A percentile compares a stretch with the other conserved stretches of the same genome.
These are phyloP conservation scores for Anaspis maculata DNA, from an alignment of 2,888 invertebrate species.

Conservation along the genomic window DNA sequence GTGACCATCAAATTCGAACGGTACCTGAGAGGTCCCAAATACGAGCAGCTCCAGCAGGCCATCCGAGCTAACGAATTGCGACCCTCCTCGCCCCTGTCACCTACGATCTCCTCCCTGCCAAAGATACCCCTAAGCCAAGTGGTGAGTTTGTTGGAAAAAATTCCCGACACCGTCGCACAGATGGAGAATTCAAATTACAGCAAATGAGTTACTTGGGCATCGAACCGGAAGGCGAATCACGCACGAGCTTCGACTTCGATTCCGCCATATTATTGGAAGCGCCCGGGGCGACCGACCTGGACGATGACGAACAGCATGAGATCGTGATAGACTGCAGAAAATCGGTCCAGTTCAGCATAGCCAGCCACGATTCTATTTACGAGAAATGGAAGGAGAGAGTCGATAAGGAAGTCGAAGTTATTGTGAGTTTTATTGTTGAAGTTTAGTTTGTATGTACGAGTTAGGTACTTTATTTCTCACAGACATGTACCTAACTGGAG, in stretches of 20 bases:
- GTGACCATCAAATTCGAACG: conserved; percentile 64
- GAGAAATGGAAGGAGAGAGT: conserved; percentile 70
- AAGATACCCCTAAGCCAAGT: conserved; percentile 69
- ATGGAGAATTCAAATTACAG: conserved; percentile 22
- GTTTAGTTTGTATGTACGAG: too few species aligned
- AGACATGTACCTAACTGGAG: too few species aligned
- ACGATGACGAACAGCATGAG: conserved; percentile 48
- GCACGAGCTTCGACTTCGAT: conserved; percentile 49
- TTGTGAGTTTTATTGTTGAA: too few species aligned
- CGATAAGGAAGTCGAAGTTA: conserved; percentile 63
- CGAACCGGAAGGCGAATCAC: conserved; percentile 61
- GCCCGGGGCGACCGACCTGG: conserved; percentile 37
- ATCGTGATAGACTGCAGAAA: conserved; percentile 55
- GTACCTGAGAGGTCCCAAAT: conserved; percentile 82
- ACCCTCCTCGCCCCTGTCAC: conserved; percentile 53
- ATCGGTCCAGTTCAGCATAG: conserved; percentile 39
- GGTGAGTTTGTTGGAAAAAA: conserved; percentile 34
- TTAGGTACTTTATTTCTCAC: too few species aligned
- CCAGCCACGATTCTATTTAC: conserved; percentile 62
- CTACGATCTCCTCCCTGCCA: conserved; percentile 63
- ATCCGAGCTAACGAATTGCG: conserved; percentile 62
- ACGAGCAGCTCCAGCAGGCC: conserved; percentile 72
- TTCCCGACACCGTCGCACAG: neutral
- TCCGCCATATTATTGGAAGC: conserved; percentile 38
- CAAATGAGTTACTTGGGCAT: conserved; percentile 34